Base-by-base conservation (phyloP, 1,140 invertebrate species). In the Aphaenogaster floridana region DNA sequence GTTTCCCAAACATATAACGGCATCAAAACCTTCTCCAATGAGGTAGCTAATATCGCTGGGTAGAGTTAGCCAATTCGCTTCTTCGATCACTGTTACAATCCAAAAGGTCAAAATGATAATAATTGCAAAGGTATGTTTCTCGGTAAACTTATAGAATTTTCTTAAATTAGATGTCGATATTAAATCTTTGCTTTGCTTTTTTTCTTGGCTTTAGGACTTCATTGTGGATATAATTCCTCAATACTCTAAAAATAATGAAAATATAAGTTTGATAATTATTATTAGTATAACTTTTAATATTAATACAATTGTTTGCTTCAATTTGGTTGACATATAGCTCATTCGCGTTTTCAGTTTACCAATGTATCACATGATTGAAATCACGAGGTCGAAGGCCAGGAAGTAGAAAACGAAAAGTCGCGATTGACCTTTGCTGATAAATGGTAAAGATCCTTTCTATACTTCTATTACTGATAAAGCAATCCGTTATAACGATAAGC, bases 1-100 rank as follows among this genome's bases (percentile, higher is more conserved):
- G 93, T 99, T 99, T 79, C 98, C 98, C 52, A 98, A 95, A 92
- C 98, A 98, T 88, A 98, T 97, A 1, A 98, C 97, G 0, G 97
- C 97, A 94, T 98, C 98, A 91, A 98, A 98, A 50, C 96, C 96
- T 15, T 96, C 96, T 0, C 95, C 96, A 13, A 97, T 94, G 34
- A 97, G 94, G 5, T 96, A 92, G 50, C 96, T 93, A 36, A 97
- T 96, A 90, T 98, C 98, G 13, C 97, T 96, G 9, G 97, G 96
- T 3, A 98, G 88, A 0, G 97, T 97, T 84, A 98, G 93, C 97
- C 97, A 98, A 92, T 98, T 98, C 0, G 97, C 97, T 95, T 98
- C 97, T 94, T 98, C 97, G 91, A 98, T 98, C 15, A 97, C 97
- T 98, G 90, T 11, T 94, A 94, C 69, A 91, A 86, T 15, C 8